These are phyloP conservation scores for Apodemus sylvaticus DNA, from an alignment of 2,113 vertebrate genomes.

Conservation along the genomic window DNA sequence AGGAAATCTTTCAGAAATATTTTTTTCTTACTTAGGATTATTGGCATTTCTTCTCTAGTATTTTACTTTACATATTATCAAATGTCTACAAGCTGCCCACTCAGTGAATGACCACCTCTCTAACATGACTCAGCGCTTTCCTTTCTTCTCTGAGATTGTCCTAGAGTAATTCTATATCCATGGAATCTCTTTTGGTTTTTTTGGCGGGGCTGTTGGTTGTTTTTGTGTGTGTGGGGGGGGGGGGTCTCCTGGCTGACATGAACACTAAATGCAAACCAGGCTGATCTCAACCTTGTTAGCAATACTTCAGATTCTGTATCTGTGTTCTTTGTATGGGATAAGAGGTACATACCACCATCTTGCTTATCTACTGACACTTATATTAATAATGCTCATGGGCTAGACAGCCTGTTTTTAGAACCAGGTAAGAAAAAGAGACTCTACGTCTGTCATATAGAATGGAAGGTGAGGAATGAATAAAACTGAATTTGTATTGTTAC, in stretches of 20 bases:
- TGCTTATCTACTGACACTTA: neutral
- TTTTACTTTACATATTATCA: neutral
- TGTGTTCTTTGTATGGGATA: neutral
- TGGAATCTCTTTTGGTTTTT: neutral
- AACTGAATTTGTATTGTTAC: neutral
- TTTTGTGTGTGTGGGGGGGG: neutral
- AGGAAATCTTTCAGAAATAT: neutral
- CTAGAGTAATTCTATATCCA: neutral
- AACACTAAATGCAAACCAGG: neutral
- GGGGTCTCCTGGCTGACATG: too few relatives aligned
- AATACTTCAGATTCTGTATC: neutral
- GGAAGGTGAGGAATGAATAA: neutral
- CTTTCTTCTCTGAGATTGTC: neutral
- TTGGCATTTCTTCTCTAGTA: neutral
- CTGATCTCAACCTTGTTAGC: too few relatives aligned
- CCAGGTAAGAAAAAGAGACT: neutral
- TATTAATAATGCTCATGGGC: neutral
- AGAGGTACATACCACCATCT: neutral
- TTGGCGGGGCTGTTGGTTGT: too few relatives aligned
- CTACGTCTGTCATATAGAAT: neutral
- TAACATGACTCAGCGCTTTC: neutral
- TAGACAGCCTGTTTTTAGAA: neutral
- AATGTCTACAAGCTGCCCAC: neutral
- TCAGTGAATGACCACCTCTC: neutral
- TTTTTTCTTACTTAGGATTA: neutral